Evolutionary conservation across 2,797 vertebrate species (phyloP).

Genomic region (Meriones psammophilus): DNA sequence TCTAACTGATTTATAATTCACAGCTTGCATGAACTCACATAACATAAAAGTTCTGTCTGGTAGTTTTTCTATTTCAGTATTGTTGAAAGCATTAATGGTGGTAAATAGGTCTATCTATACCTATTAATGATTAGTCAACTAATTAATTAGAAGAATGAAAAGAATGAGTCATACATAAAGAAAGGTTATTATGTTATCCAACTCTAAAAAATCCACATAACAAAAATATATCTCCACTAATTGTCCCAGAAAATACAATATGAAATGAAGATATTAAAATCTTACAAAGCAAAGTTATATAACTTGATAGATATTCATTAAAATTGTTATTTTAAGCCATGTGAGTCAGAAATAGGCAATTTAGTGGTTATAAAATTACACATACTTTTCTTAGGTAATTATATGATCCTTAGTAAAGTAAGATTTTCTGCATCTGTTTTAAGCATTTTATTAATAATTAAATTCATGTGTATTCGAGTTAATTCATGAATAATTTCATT

Average conservation of each 20-base stretch:
- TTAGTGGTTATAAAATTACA: constrained; percentile 6
- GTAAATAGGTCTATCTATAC: neutral
- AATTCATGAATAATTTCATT: constrained; percentile 38
- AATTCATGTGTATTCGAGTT: constrained; percentile 6
- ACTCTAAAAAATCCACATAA: neutral
- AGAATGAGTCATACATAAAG: neutral
- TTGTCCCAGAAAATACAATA: neutral
- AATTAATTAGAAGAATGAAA: neutral
- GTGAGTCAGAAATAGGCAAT: constrained; percentile 31
- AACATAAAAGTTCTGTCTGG: neutral
- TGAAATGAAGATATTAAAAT: constrained; percentile 6
- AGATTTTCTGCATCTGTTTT: constrained; percentile 4
- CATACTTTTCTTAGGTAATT: neutral
- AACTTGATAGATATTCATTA: neutral
- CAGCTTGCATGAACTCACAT: neutral
- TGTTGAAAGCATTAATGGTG: neutral
- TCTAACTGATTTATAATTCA: neutral
- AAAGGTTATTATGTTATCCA: neutral
- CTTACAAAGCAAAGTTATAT: neutral
- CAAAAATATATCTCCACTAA: neutral
- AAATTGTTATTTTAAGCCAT: constrained; percentile 8
- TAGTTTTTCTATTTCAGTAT: neutral
- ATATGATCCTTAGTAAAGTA: neutral
- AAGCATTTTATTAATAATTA: constrained; percentile 49
- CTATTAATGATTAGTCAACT: constrained; percentile 30